Percentiles rank a stretch among this genome's conserved stretches.
These are phyloP conservation scores for Sebastes glaucus DNA, from an alignment of 2,797 vertebrate species.

Conservation along the genomic window DNA sequence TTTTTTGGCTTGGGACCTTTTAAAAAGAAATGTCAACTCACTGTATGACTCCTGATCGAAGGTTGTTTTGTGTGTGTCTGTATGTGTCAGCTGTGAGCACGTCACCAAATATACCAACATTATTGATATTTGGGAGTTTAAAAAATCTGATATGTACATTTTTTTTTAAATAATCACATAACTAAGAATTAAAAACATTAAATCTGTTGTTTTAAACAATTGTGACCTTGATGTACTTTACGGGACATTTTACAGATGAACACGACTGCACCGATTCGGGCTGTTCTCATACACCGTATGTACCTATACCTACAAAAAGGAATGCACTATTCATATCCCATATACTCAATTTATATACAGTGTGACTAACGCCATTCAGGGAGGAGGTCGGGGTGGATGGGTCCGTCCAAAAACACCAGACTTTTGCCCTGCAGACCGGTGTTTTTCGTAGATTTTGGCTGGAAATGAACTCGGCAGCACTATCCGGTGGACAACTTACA, in stretches of 20 bases:
- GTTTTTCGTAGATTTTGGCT: too few species aligned
- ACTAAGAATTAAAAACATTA: neutral
- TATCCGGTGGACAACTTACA: neutral
- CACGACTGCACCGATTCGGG: neutral
- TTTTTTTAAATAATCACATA: neutral
- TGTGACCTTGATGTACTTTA: neutral
- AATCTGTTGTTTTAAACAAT: neutral
- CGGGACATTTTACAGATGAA: neutral
- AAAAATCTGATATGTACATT: neutral
- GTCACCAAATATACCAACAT: neutral
- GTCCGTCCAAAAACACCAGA: too few species aligned
- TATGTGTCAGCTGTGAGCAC: neutral
- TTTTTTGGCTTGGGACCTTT: slow-evolving; percentile 1
- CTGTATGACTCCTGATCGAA: neutral
- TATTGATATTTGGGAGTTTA: neutral
- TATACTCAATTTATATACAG: too few species aligned
- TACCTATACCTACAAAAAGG: too few species aligned
- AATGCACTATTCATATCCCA: too few species aligned
- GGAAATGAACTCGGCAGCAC: neutral
- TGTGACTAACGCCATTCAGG: too few species aligned
- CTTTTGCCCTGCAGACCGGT: too few species aligned
- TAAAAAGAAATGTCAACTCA: neutral
- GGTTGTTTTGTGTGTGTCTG: neutral
- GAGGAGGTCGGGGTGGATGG: too few species aligned
- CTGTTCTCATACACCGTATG: too few species aligned